Evolutionary conservation across 2,888 invertebrate genomes (phyloP), one percentile per base, ranked within the genome.

Genomic region (Amphipyra tragopoginis): DNA sequence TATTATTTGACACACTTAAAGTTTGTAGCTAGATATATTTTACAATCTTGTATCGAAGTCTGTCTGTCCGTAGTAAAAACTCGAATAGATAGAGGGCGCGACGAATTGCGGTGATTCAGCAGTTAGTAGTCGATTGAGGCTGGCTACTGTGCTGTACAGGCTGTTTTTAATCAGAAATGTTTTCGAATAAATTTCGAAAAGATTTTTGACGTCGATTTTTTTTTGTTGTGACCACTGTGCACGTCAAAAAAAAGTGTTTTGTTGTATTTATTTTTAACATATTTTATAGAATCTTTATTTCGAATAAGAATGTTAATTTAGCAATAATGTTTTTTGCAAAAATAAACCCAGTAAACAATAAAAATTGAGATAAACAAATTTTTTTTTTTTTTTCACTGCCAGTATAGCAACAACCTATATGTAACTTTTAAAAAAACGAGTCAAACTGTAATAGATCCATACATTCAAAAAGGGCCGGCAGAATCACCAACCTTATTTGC

Each of bases 51-150:
- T 75, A 77, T 76, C 63, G 63, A 53, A 75, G 69, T 77, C 49
- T 68, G 74, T 73, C 66, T 59, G 72, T 75, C 60, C 66, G 75
- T 75, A 69, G 81, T 87, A 92, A 93, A 93, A 93, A 92, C 82
- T 82, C 66, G 82, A 86, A 86, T 85, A 83, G 86, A 86, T 85
- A 86, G 88, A 87, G 89, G 90, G 90, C 90, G 92, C 85, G 88
- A 89, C 94, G 90, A 93, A 94, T 93, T 75, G 86, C 65, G 62
- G 81, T 94, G 94, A 94, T 85, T 93, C 90, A 89, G 92, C 92
- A 75, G 66, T 89, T 83, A 82, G 75, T 63, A 72, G 72, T 76
- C 89, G 91, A 92, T 93, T 91, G 93, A 91, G 86, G 84, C 81
- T 76, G 85, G 75, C 87, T 88, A 84, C 90, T 86, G 86, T 79